Evolutionary conservation across 1,140 invertebrate genomes (phyloP), one percentile per base, ranked within the genome.

Genomic region (Tribolium castaneum): DNA sequence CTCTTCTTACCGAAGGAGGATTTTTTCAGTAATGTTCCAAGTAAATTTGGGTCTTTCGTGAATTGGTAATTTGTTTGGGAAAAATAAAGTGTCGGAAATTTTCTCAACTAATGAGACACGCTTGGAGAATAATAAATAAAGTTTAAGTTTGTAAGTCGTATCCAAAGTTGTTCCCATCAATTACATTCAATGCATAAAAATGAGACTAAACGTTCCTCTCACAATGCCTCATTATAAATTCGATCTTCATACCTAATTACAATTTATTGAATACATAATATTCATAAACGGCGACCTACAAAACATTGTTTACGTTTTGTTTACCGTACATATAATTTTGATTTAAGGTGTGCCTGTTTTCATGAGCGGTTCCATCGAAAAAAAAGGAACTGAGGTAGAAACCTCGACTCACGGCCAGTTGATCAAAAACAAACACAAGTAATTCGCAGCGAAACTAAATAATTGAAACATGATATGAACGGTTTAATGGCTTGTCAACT

Each of bases 191-290:
- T 62, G 19, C 56, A 62, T 62, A 16, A 25, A 62, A 62, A 66
- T 35, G 59, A 66, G 59, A 66, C 30, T 35, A 34, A 34, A 66
- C 16, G 30, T 66, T 30, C 7, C 34, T 66, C 59, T 34, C 30
- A 66, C 59, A 66, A 66, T 66, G 59, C 3, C 13, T 66, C 59
- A 66, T 66, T 66, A 66, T 35, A 14, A 66, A 35, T 59, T 66
- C 59, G 59, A 66, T 59, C 59, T 22, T 35, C 30, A 66, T 35
- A 66, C 59, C 30, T 35, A 66, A 66, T 66, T 66, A 66, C 59
- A 35, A 66, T 66, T 66, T 66, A 66, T 66, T 66, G 25, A 66
- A 66, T 35, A 66, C 59, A 66, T 66, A 66, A 66, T 66, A 66
- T 39, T 66, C 19, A 59, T 59, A 59, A 19, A 25, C 54, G 59